Base-by-base conservation (phyloP, 2,888 invertebrate species). In the Acanthosoma haemorrhoidale region DNA sequence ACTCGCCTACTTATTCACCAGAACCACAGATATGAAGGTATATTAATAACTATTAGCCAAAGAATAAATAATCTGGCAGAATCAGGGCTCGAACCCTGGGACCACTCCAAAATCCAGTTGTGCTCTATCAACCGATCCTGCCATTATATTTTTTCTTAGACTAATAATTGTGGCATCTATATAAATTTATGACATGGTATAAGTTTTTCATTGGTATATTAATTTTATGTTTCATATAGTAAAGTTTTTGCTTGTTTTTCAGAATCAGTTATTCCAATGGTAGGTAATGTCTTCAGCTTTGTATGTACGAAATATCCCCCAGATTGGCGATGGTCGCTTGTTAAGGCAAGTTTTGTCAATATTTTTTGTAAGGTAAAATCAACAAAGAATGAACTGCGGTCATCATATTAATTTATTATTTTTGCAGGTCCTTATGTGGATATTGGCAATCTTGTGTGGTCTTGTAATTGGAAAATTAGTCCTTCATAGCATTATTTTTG, bases 201-300 rank as follows among this genome's bases (percentile, higher is more conserved):
- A n/a, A n/a, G n/a, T n/a, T n/a, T n/a, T n/a, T n/a, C n/a, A n/a
- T n/a, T n/a, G n/a, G n/a, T n/a, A n/a, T n/a, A n/a, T n/a, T n/a
- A n/a, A n/a, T n/a, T n/a, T n/a, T n/a, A n/a, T n/a, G n/a, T n/a
- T n/a, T n/a, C n/a, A n/a, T n/a, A n/a, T n/a, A n/a, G n/a, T n/a
- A n/a, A n/a, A n/a, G n/a, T n/a, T n/a, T n/a, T n/a, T n/a, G n/a
- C n/a, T 31, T 29, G 31, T 4, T 16, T 73, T 74, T 2, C 67
- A 78, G 83, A 82, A 75, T 81, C 82, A 73, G 79, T 79, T 71
- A 81, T 83, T 70, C 82, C 82, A 2, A 79, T 82, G 72, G 80
- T 82, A 43, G 83, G 83, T 3, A 82, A 82, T 76, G 81, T 81
- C 69, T 82, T 83, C 76, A 81, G 82, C 59, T 82, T 83, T 75